These are phyloP conservation scores for Chrysolina haemoptera DNA, from an alignment of 2,888 invertebrate genomes.

Conservation along the genomic window DNA sequence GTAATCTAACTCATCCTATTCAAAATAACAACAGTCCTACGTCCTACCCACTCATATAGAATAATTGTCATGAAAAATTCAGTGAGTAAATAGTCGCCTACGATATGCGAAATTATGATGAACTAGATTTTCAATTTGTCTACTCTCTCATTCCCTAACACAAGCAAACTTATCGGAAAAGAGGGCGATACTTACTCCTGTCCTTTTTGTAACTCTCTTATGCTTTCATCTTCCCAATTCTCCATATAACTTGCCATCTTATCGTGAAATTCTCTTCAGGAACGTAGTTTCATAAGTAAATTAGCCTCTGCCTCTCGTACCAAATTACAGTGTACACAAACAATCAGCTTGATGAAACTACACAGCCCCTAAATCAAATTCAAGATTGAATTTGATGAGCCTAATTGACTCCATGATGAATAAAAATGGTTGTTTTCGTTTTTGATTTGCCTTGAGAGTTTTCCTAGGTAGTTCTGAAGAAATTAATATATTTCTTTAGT, in stretches of 20 bases:
- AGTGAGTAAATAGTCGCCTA: no score
- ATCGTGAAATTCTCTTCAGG: not conserved
- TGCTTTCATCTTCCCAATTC: not conserved
- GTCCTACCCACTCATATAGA: no score
- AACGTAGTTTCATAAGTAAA: conserved; percentile 13
- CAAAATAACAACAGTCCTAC: no score
- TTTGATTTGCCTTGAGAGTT: not conserved
- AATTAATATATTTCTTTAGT: no score
- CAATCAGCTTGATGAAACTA: conserved; percentile 37
- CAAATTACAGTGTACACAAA: conserved; percentile 39
- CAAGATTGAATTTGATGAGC: conserved; percentile 35
- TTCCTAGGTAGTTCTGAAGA: no score
- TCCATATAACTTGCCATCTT: not conserved
- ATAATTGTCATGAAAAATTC: no score
- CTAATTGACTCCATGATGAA: conserved; percentile 36
- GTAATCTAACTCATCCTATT: no score
- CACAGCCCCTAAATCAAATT: conserved; percentile 30
- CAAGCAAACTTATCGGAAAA: no score
- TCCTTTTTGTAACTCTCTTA: not conserved
- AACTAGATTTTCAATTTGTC: no score
- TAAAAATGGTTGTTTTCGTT: not conserved
- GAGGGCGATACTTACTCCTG: no score
- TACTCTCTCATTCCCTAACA: no score
- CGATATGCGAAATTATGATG: no score
- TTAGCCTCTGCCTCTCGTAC: not conserved